phyloP scores from a whole-genome alignment of 2,888 invertebrate species.

The Trypoxylon attenuatum region DNA sequence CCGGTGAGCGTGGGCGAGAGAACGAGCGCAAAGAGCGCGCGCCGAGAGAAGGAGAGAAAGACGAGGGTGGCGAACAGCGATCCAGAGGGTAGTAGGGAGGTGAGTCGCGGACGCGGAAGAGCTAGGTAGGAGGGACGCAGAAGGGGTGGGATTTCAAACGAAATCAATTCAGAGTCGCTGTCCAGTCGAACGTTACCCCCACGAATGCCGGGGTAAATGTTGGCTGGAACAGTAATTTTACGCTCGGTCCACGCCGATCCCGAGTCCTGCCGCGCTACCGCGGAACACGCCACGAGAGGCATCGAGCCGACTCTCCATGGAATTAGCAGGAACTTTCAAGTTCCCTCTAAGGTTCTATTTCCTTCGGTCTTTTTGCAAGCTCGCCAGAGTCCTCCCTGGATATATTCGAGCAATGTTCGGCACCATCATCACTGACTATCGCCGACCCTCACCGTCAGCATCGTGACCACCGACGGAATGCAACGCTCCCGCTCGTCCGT shows the following conservation, averaged over 20 bases:
- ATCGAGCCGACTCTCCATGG: constrained; percentile 45
- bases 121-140: constrained; percentile 48
- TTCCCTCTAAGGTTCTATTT: constrained; percentile 24
- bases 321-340: constrained; percentile 53
- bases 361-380: constrained; percentile 16
- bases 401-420: constrained; percentile 4
- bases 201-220: constrained; percentile 68
- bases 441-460: too few species aligned
- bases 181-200: constrained; percentile 70
- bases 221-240: constrained; percentile 73
- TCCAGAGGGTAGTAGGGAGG: constrained; percentile 32
- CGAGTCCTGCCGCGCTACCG: constrained; percentile 55
- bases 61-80: constrained; percentile 26
- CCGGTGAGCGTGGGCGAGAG: constrained; percentile 19
- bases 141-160: constrained; percentile 69
- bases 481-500: not conserved
- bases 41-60: too few species aligned
- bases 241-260: constrained; percentile 63
- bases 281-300: constrained; percentile 44
- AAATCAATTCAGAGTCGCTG: constrained; percentile 73
- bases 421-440: too few species aligned
- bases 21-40: constrained; percentile 11
- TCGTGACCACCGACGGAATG: too few species aligned
- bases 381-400: constrained; percentile 14
- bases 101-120: constrained; percentile 54